Conservation (phyloP, 2,113 vertebrate species). For the Orcinus orca region DNA sequence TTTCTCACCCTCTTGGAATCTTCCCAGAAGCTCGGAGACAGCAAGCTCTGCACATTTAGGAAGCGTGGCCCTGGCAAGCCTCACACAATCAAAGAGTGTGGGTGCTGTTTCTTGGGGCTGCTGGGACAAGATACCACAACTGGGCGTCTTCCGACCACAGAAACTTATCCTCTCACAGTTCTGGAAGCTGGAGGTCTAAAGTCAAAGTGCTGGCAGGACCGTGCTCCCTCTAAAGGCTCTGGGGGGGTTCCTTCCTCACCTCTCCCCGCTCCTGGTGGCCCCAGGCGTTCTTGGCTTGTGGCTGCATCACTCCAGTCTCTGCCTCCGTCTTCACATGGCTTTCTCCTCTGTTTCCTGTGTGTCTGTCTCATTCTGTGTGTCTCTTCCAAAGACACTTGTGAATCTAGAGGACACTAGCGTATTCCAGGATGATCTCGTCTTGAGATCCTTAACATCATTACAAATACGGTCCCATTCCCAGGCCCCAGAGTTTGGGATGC, state of each 20-base stretch:
- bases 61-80: accelerated
- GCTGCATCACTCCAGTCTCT: background rate
- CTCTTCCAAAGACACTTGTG: background rate
- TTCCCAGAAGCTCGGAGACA: background rate
- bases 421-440: background rate
- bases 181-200: background rate
- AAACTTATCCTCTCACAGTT: background rate
- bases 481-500: too few species aligned
- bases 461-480: background rate
- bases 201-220: background rate
- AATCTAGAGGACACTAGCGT: background rate
- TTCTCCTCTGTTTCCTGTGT: background rate
- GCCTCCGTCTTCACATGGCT: background rate
- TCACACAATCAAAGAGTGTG: accelerated
- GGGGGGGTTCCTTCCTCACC: too few species aligned
- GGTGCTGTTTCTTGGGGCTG: accelerated
- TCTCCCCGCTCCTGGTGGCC: too few species aligned
- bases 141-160: background rate
- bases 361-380: background rate
- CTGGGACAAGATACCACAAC: too few species aligned
- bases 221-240: background rate
- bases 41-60: accelerated
- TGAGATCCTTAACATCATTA: background rate
- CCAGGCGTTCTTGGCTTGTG: background rate
- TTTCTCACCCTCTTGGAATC: background rate